A percentile compares a stretch with the other conserved stretches of the same genome.
Conservation (phyloP, 2,113 vertebrate species). For the Mesembrinibis cayennensis region DNA sequence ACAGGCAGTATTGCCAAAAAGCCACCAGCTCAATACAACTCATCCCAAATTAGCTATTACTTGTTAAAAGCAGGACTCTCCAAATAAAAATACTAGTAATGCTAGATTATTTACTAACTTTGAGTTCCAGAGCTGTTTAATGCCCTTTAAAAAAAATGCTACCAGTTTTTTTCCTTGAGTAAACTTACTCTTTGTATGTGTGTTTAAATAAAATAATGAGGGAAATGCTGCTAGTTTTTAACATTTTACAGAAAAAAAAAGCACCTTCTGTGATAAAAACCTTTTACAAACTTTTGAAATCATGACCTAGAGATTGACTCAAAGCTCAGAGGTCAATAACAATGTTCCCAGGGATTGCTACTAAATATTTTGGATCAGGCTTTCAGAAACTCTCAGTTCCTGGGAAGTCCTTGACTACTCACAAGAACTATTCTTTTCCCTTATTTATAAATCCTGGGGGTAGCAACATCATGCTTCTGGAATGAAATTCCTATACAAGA, state of each 20-base stretch:
- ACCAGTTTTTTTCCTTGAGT: not conserved
- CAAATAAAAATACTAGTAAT: not conserved
- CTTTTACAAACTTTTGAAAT: not conserved
- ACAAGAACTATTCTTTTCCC: not conserved
- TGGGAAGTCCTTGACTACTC: not conserved
- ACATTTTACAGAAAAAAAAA: not conserved
- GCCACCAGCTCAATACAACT: not conserved
- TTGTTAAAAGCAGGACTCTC: not conserved
- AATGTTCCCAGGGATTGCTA: rapidly evolving
- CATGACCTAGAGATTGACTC: not conserved
- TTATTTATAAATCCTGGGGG: not conserved
- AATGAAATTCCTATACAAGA: not conserved
- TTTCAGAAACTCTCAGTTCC: not conserved
- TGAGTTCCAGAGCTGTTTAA: not conserved
- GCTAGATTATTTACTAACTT: not conserved
- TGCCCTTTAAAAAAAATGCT: not conserved
- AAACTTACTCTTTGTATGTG: not conserved
- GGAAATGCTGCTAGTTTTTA: not conserved
- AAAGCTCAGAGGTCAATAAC: not conserved
- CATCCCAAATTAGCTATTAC: not conserved
- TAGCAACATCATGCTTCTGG: not conserved
- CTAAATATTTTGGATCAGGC: not conserved
- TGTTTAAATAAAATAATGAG: not conserved
- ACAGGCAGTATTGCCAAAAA: not conserved
- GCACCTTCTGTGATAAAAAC: not conserved